Evolutionary conservation across 2,888 invertebrate genomes (phyloP), one percentile per base, ranked within the genome.

Genomic region (Calephelis perditalis): DNA sequence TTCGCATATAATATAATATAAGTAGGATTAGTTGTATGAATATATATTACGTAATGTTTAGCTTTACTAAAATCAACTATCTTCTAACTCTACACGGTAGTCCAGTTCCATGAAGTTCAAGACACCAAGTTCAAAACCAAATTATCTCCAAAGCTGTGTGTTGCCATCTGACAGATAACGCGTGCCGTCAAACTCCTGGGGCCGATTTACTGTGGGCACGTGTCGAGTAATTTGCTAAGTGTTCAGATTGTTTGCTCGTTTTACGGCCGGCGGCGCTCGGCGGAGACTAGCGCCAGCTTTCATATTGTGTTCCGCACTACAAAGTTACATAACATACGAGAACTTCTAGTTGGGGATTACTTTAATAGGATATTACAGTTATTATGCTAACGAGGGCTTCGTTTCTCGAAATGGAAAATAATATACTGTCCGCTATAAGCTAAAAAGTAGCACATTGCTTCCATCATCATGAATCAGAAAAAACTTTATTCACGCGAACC

Each of bases 191-290:
- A 52, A 52, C 49, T 52, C 49, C 4, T 52, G 35, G 35, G 49
- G 35, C 49, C 44, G 44, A 12, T 36, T 59, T 59, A 52, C 44
- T 26, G 26, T 1, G 0, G 47, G 11, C 58, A 49, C 58, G 58
- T 58, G 58, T 58, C 37, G 40, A 47, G 44, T 26, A 59, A 59
- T 59, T 59, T 44, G 35, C 54, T 59, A 59, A 59, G 59, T 54
- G 59, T 44, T 59, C 40, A 8, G 11, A 3, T 15, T 36, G 11
- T 12, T n/a, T 37, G 35, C 45, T n/a, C 45, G 11, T 44, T 45
- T 57, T 46, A 45, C 57, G 49, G 26, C 57, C 26, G 35, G 11
- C 44, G 7, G 6, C 35, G 35, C 49, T 7, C 6, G 7, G 46
- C 12, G 46, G 12, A 47, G 46, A 49, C 15, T 49, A 15, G 12